A percentile compares a stretch with the other conserved stretches of the same genome.
Conservation (phyloP, 2,888 invertebrate genomes). For the Rapana venosa region DNA sequence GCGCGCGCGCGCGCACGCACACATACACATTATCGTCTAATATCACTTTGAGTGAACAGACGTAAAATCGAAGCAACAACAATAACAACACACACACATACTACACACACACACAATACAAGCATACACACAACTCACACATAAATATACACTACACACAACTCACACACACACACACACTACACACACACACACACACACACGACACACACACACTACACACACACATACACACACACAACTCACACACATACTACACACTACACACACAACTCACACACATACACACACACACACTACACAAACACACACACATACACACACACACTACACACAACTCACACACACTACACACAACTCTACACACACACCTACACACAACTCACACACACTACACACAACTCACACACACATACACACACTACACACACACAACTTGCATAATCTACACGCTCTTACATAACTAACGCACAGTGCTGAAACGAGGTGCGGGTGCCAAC, state of each 20-base stretch:
- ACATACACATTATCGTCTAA: too few species aligned
- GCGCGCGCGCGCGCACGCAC: not conserved
- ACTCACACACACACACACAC: not conserved
- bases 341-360: not conserved
- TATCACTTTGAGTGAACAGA: too few species aligned
- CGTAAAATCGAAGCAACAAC: too few species aligned
- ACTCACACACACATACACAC: not conserved
- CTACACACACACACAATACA: too few species aligned
- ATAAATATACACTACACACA: too few species aligned
- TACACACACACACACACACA: not conserved
- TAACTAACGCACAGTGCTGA: too few species aligned
- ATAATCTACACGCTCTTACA: not conserved
- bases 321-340: not conserved
- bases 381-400: not conserved
- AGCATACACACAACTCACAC: too few species aligned
- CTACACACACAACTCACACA: not conserved
- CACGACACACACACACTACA: not conserved
- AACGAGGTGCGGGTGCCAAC: too few species aligned
- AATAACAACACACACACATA: too few species aligned
- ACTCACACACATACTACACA: not conserved
- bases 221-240: not conserved
- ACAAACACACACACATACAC: not conserved
- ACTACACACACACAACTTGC: not conserved
- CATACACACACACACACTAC: not conserved
- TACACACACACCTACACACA: too few species aligned